These are phyloP conservation scores for Criorhina ranunculi DNA, from an alignment of 2,888 invertebrate species.

Conservation along the genomic window DNA sequence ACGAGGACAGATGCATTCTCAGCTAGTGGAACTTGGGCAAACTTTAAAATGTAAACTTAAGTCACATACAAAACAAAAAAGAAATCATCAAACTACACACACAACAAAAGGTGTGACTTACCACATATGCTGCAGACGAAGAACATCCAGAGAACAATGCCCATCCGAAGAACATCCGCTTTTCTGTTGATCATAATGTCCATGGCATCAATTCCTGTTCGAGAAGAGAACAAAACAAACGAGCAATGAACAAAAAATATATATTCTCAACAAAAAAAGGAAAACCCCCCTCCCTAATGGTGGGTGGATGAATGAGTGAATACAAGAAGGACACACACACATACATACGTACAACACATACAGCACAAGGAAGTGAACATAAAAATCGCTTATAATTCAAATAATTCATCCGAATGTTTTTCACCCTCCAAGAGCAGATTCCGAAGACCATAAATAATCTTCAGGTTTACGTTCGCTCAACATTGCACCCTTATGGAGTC, in stretches of 20 bases:
- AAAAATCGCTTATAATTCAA: constrained; percentile 76
- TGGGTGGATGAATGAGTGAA: not conserved
- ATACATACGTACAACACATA: not conserved
- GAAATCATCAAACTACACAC: constrained; percentile 24
- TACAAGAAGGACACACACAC: constrained; percentile 17
- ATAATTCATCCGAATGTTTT: constrained; percentile 75
- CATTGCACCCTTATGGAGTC: constrained; percentile 69
- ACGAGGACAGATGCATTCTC: no score
- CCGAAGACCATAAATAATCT: constrained; percentile 72
- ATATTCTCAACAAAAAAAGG: constrained; percentile 41
- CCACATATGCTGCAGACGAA: constrained; percentile 73
- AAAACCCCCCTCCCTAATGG: not conserved
- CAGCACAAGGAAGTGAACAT: constrained; percentile 63
- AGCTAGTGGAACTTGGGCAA: no score
- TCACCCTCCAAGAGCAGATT: constrained; percentile 70
- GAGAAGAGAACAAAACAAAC: constrained; percentile 42
- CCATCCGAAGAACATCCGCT: constrained; percentile 74
- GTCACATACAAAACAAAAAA: not conserved
- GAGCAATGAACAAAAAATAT: constrained; percentile 33
- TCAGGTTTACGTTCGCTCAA: constrained; percentile 72
- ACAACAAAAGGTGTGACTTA: constrained; percentile 61
- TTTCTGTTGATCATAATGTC: constrained; percentile 76
- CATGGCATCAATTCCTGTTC: constrained; percentile 76
- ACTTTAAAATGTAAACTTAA: constrained; percentile 21
- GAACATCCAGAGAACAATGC: constrained; percentile 71